Base-by-base conservation (phyloP, 2,888 invertebrate genomes). In the Ormyrus nitidulus region DNA sequence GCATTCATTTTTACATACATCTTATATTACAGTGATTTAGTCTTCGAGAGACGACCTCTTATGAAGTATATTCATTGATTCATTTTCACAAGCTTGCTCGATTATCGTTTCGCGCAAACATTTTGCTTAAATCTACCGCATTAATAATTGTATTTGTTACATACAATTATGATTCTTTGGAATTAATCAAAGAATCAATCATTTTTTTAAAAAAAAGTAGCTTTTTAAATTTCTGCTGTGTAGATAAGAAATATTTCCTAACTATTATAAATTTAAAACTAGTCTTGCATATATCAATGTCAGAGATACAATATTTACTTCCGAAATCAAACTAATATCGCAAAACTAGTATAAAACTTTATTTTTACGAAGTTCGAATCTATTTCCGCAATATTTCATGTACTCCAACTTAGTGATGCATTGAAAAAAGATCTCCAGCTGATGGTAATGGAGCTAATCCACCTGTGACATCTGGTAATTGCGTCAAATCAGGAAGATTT, bases 371-470 rank as follows among this genome's bases (percentile, higher is more conserved):
- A 78, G 51, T 62, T 62, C 54, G 53, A 68, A 53, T 73, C 59
- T 2, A 34, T 34, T 34, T 34, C 34, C 34, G 4, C 34, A 34
- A 34, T 34, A 34, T 34, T 34, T 34, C 34, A 4, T 34, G 51
- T 56, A 11, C 48, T 73, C 66, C 34, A 34, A 19, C 5, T 79
- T 79, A 86, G 86, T 90, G 91, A 84, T 93, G 92, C 84, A 96
- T 90, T 91, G 94, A 96, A 91, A 99, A 99, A 59, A 99, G 93
- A 91, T 99, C 98, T 2, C 98, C 98, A 56, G 98, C 98, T 5
- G 98, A 98, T 56, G 98, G 98, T 83, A 99, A 91, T 0, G 99
- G 98, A 53, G 97, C 97, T 58, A 98, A 91, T 8, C 97, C 97
- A 34, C 97, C 97, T 0, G 97, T 97, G 0, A 98, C 97, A 87